phyloP scores from a whole-genome alignment of 2,888 invertebrate species.

The Drosophila pseudotakahashii region DNA sequence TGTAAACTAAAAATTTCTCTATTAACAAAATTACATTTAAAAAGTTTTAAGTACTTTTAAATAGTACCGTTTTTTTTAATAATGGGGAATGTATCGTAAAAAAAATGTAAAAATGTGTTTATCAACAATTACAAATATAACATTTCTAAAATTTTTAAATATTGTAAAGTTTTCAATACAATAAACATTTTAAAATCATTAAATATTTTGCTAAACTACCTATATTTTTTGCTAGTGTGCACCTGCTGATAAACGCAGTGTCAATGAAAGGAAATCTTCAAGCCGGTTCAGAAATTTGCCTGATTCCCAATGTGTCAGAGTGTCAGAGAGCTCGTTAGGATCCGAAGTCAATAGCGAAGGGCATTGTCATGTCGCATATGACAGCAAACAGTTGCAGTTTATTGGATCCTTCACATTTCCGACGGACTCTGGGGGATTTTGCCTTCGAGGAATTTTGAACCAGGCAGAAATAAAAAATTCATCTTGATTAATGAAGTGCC shows the following conservation, averaged over 20 bases:
- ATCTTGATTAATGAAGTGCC: slow-evolving; percentile 47
- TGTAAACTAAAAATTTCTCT: too few relatives aligned
- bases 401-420: slow-evolving; percentile 1
- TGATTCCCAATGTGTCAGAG: slow-evolving; percentile 43
- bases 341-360: slow-evolving; percentile 7
- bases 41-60: too few relatives aligned
- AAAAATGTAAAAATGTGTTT: too few relatives aligned
- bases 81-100: too few relatives aligned
- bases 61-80: too few relatives aligned
- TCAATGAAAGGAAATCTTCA: slow-evolving; percentile 53
- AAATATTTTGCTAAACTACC: too few relatives aligned
- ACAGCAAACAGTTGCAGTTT: slow-evolving; percentile 46
- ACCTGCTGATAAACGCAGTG: slow-evolving; percentile 58
- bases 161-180: too few relatives aligned
- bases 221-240: not conserved
- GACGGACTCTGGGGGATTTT: not conserved
- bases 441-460: slow-evolving; percentile 6
- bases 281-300: slow-evolving; percentile 39
- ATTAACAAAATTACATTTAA: too few relatives aligned
- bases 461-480: slow-evolving; percentile 15
- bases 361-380: slow-evolving; percentile 41
- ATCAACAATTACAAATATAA: too few relatives aligned
- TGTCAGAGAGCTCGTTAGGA: slow-evolving; percentile 18
- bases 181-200: too few relatives aligned
- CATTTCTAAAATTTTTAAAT: not conserved